phyloP scores from a whole-genome alignment of 2,113 vertebrate species.

The Hypomesus transpacificus region DNA sequence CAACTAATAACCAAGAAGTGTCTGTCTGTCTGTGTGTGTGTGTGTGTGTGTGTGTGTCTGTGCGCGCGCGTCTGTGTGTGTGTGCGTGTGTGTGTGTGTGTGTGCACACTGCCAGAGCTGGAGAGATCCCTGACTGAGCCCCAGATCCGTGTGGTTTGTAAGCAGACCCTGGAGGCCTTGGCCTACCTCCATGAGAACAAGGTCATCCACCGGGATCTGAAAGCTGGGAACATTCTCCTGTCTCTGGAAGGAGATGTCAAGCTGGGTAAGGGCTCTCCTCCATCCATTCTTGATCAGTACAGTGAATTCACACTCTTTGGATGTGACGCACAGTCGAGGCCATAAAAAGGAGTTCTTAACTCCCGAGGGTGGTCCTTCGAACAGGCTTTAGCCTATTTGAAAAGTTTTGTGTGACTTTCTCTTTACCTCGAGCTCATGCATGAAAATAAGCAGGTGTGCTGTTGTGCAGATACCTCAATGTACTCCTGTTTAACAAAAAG shows the following conservation, averaged over 20 bases:
- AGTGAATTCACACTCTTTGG: background rate
- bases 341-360: too few species aligned
- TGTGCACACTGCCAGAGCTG: constrained; percentile 76
- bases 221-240: constrained; percentile 97
- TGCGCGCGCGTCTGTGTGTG: background rate
- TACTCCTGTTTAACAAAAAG: background rate
- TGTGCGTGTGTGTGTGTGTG: constrained; percentile 8
- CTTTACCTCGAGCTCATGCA: constrained; percentile 13
- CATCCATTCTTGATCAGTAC: background rate
- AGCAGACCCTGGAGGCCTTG: constrained; percentile 89
- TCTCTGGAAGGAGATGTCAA: constrained; percentile 93
- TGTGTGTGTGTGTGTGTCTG: constrained; percentile 9
- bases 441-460: constrained; percentile 1
- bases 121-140: constrained; percentile 94
- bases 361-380: constrained; percentile 5
- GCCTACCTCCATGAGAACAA: constrained; percentile 94
- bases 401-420: constrained; percentile 24
- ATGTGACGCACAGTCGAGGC: background rate
- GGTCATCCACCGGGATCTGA: constrained; percentile 96
- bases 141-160: constrained; percentile 96
- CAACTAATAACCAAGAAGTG: background rate
- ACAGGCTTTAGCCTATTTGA: constrained; percentile 31
- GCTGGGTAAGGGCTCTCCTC: constrained; percentile 76
- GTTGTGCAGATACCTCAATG: background rate
- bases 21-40: constrained; percentile 12